phyloP scores from a whole-genome alignment of 2,113 vertebrate genomes.

The Beaufortia kweichowensis region DNA sequence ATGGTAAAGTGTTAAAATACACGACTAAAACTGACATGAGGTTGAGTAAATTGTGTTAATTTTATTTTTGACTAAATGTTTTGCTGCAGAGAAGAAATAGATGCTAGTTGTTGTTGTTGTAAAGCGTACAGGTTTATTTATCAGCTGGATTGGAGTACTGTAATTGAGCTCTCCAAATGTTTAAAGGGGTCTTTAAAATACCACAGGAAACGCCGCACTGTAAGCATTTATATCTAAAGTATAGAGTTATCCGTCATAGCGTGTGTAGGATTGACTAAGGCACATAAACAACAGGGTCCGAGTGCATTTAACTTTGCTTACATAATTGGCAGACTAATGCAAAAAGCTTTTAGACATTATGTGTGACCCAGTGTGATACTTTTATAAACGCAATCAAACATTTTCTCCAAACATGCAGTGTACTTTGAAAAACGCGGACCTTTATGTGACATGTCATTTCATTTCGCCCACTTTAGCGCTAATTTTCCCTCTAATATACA shows the following conservation, averaged over 20 bases:
- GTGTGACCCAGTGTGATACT: slow-evolving; percentile 82
- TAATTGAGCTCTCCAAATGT: slow-evolving; percentile 39
- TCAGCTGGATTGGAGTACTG: neutral
- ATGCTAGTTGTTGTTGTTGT: neutral
- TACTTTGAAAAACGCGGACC: slow-evolving; percentile 78
- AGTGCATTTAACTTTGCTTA: slow-evolving; percentile 78
- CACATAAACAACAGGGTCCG: slow-evolving; percentile 75
- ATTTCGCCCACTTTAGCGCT: slow-evolving; percentile 80
- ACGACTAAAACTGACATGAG: neutral
- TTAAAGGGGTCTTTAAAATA: slow-evolving; percentile 31
- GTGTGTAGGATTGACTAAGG: slow-evolving; percentile 75
- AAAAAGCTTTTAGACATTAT: slow-evolving; percentile 81
- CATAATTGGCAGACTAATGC: slow-evolving; percentile 77
- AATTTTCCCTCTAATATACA: slow-evolving; percentile 74
- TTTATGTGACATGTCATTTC: slow-evolving; percentile 80
- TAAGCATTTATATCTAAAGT: slow-evolving; percentile 61
- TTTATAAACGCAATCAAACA: slow-evolving; percentile 82
- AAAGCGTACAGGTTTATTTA: neutral
- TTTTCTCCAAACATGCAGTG: slow-evolving; percentile 76
- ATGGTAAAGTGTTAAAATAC: neutral
- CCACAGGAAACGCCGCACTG: slow-evolving; percentile 17
- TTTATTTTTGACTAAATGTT: neutral
- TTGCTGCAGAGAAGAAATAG: neutral
- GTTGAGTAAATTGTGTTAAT: neutral
- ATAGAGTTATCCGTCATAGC: slow-evolving; percentile 57